Evolutionary conservation across 2,113 vertebrate genomes (phyloP), one percentile per base, ranked within the genome.

Genomic region (Plectropomus leopardus): DNA sequence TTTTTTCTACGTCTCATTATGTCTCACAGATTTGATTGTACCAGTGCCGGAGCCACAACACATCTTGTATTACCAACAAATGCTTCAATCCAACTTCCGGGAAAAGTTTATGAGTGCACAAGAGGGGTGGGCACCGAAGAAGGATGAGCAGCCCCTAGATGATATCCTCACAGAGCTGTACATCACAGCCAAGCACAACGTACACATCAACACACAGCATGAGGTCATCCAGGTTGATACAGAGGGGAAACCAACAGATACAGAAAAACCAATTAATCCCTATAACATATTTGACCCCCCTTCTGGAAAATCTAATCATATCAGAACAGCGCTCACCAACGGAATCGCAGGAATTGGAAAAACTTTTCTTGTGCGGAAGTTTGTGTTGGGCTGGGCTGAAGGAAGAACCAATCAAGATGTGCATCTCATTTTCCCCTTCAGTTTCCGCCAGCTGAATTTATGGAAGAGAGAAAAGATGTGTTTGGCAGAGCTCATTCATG

Each of bases 361-460:
- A n/a, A n/a, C n/a, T n/a, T n/a, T n/a, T n/a, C n/a, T n/a, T n/a
- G n/a, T n/a, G n/a, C n/a, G n/a, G n/a, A n/a, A n/a, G n/a, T n/a
- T n/a, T n/a, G n/a, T n/a, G n/a, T n/a, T n/a, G n/a, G n/a, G n/a
- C n/a, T n/a, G n/a, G n/a, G n/a, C n/a, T n/a, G n/a, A n/a, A n/a
- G n/a, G n/a, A n/a, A n/a, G n/a, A n/a, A n/a, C n/a, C n/a, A n/a
- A n/a, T n/a, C n/a, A n/a, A n/a, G n/a, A n/a, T n/a, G n/a, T n/a
- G n/a, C n/a, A n/a, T n/a, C n/a, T n/a, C n/a, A n/a, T n/a, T n/a
- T 84, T 84, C 24, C 82, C 82, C 7, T 75, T 84, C 51, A 75
- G 50, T 36, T 84, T 84, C 58, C 66, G 76, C 23, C 65, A 79
- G 64, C 42, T 84, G 21, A 84, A 84, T 14, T 47, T 51, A 14